These are phyloP conservation scores for Lota lota DNA, from an alignment of 2,113 vertebrate species.

Conservation along the genomic window DNA sequence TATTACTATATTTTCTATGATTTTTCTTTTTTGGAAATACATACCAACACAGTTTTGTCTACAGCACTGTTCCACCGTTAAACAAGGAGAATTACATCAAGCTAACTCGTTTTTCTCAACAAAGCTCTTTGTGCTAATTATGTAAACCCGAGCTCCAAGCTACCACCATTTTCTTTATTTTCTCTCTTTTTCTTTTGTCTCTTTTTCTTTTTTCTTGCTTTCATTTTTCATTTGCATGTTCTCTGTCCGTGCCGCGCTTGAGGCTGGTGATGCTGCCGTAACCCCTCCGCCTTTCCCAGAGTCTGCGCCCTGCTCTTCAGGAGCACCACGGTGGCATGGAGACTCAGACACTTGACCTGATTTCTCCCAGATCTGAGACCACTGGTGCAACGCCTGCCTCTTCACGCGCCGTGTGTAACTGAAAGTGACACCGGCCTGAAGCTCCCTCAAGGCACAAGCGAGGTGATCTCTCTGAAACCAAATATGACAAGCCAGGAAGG, in stretches of 20 bases:
- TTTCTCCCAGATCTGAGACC: slow-evolving; percentile 95
- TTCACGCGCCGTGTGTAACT: slow-evolving; percentile 86
- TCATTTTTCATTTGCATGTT: slow-evolving; percentile 17
- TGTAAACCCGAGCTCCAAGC: no score
- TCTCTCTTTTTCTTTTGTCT: background rate
- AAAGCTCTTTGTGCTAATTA: no score
- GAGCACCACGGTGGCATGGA: slow-evolving; percentile 56
- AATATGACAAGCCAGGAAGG: slow-evolving; percentile 78
- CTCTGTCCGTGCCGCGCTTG: slow-evolving; percentile 39
- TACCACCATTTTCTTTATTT: no score
- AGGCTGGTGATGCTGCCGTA: slow-evolving; percentile 55
- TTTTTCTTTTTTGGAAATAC: no score
- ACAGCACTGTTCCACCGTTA: no score
- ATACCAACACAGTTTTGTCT: no score
- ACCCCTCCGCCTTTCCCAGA: slow-evolving; percentile 55
- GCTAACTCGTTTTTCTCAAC: no score
- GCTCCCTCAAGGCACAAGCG: slow-evolving; percentile 86
- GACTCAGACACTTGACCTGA: slow-evolving; percentile 83
- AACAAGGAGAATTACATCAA: no score
- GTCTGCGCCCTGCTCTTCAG: slow-evolving; percentile 55
- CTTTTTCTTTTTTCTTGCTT: background rate
- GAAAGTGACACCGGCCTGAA: slow-evolving; percentile 95
- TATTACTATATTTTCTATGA: no score
- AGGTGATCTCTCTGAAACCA: slow-evolving; percentile 87
- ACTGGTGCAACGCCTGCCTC: slow-evolving; percentile 83